Conservation (phyloP, 1,140 invertebrate genomes). For the Drosophila trapezifrons region DNA sequence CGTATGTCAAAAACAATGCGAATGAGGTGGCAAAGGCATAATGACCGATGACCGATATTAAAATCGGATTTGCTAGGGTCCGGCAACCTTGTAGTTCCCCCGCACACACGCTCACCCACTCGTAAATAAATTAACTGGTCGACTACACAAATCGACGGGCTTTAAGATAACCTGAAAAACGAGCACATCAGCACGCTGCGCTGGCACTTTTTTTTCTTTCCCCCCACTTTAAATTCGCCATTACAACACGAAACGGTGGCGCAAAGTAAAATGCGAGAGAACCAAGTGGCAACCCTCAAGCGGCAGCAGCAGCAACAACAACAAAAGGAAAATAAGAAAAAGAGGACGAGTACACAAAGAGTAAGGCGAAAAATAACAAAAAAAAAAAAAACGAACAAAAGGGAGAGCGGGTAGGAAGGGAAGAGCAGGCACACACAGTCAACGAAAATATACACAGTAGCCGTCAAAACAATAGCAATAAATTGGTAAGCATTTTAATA, state of each 20-base stretch:
- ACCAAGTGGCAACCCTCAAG: constrained; percentile 55
- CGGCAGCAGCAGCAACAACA: constrained; percentile 45
- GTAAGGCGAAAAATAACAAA: constrained; percentile 53
- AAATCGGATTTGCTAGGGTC: constrained; percentile 19
- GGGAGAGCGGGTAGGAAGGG: constrained; percentile 2
- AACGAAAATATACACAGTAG: constrained; percentile 23
- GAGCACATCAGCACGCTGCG: constrained; percentile 49
- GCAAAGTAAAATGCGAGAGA: constrained; percentile 44
- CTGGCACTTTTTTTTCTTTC: constrained; percentile 50
- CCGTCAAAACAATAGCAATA: constrained; percentile 6
- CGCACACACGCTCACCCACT: constrained; percentile 2
- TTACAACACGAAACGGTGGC: constrained; percentile 43
- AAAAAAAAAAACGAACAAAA: constrained; percentile 52
- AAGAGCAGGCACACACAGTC: constrained; percentile 36
- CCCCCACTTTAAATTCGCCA: constrained; percentile 34
- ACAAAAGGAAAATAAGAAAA: constrained; percentile 49
- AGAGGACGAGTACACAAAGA: constrained; percentile 31
- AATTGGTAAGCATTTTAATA: background rate
- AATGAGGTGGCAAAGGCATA: constrained; percentile 41
- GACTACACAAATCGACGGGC: constrained; percentile 15
- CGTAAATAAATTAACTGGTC: constrained; percentile 23
- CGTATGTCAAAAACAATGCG: constrained; percentile 45
- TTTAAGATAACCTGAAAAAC: constrained; percentile 54
- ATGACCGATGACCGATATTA: constrained; percentile 49
- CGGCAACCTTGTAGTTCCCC: constrained; percentile 42